Base-by-base conservation (phyloP, 2,113 vertebrate genomes). In the Platichthys flesus region DNA sequence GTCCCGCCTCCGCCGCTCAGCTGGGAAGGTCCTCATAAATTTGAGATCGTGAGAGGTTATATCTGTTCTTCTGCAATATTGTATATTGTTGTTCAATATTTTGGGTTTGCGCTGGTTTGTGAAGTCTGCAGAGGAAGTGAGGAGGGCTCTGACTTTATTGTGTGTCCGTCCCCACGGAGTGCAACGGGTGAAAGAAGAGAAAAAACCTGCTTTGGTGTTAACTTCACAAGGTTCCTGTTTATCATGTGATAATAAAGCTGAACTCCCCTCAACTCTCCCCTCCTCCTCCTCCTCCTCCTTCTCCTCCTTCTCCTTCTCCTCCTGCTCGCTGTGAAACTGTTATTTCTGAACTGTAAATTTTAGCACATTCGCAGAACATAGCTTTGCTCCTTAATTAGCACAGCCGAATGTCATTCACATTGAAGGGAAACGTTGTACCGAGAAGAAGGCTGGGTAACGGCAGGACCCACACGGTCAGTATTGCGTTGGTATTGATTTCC, bases 181-280 rank as follows among this genome's bases (percentile, higher is more conserved):
- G 60, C 10, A 26, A 51, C 1, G 15, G 51, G 55, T 62, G 57
- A 76, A 40, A 56, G 55, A 64, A 57, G 23, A 68, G 57, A 54
- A 62, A 57, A 35, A 70, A 62, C 0, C 35, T 69, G 67, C 74
- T 77, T 74, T 78, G 62, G 80, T 84, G 79, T 70, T 76, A 80
- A 70, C 88, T 86, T 90, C 78, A 91, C 90, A 89, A 76, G 68
- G 56, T 14, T 81, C 55, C 83, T 90, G 79, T 85, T 90, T 79
- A 78, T 85, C 59, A 65, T 77, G 71, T 74, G 72, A 85, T 77
- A 52, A 79, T 80, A 74, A 66, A 54, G 64, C 66, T 31, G 31
- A 75, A 54, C 13, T 35, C 58, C 42, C 66, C 57, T 31, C 62
- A 40, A 54, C 7, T 24, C 55, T 21, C 23, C 26, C 3, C 59